Conservation (phyloP, 2,113 vertebrate genomes). For the Himantopus leucocephalus region DNA sequence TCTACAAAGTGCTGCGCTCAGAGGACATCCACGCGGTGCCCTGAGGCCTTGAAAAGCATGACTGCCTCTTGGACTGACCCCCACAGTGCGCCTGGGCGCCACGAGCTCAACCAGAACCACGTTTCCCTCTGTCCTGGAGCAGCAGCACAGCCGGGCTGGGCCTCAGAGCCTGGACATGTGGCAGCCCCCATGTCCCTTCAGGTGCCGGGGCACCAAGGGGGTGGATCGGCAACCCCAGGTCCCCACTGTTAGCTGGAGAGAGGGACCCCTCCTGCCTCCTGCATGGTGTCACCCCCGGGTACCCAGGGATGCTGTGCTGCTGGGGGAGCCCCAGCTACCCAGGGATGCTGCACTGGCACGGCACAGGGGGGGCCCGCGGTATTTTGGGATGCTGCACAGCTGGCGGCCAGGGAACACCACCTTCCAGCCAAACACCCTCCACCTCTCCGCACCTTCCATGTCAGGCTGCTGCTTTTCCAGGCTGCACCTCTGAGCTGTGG, state of each 20-base stretch:
- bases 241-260: background rate
- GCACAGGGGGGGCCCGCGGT: background rate
- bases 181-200: background rate
- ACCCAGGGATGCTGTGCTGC: background rate
- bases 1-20: conserved; percentile 90
- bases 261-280: background rate
- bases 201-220: rapidly evolving
- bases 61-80: background rate
- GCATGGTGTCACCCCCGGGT: background rate
- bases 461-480: background rate
- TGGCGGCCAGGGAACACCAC: background rate
- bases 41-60: conserved; percentile 1
- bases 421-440: background rate
- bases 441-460: background rate
- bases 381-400: background rate
- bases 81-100: rapidly evolving
- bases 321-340: background rate
- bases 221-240: background rate
- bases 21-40: conserved; percentile 85
- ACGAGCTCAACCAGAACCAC: background rate
- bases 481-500: background rate
- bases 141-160: background rate
- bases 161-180: background rate
- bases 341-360: background rate
- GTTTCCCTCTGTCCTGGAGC: background rate